Evolutionary conservation across 1,140 invertebrate genomes (phyloP), one percentile per base, ranked within the genome.

Genomic region (Frieseomelitta varia): DNA sequence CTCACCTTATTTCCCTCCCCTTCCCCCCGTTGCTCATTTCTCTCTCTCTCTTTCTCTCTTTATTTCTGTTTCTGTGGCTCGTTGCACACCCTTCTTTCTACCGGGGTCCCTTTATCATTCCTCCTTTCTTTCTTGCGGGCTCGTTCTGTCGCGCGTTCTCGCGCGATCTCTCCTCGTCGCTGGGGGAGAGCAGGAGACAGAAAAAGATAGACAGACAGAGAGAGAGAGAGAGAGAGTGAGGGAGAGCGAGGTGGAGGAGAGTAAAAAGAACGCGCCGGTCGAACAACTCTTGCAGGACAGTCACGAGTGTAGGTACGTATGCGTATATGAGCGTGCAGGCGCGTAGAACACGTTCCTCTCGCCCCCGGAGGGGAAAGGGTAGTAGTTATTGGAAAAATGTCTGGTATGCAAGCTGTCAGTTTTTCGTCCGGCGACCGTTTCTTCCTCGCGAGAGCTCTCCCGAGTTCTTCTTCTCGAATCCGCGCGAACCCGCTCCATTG

Each of bases 251-350:
- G 56, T 15, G 69, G 34, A 24, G 63, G 55, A 69, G 79, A 79
- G 78, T 68, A 89, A 88, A 86, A 88, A 89, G 74, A 84, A 84
- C 81, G 78, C 84, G 85, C 87, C 85, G 88, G 88, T 89, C 87
- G 88, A 89, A 85, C 88, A 89, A 89, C 88, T 89, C 88, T 89
- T 89, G 88, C 88, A 85, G 84, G 90, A 90, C 88, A 89, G 84
- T 83, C 87, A 78, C 86, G 81, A 83, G 84, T 86, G 87, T 81
- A 87, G 84, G 55, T 76, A 76, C 77, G 81, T 85, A 75, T 68
- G 83, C 79, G 80, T 87, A 86, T 87, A 87, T 86, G 63, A 90
- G 86, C 86, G 88, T 90, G 89, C 85, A 87, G 72, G 85, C 88
- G 88, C 88, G 88, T 89, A 89, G 85, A 87, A 87, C 86, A 89